Base-by-base conservation (phyloP, 2,888 invertebrate genomes). In the Drosophila rellima region DNA sequence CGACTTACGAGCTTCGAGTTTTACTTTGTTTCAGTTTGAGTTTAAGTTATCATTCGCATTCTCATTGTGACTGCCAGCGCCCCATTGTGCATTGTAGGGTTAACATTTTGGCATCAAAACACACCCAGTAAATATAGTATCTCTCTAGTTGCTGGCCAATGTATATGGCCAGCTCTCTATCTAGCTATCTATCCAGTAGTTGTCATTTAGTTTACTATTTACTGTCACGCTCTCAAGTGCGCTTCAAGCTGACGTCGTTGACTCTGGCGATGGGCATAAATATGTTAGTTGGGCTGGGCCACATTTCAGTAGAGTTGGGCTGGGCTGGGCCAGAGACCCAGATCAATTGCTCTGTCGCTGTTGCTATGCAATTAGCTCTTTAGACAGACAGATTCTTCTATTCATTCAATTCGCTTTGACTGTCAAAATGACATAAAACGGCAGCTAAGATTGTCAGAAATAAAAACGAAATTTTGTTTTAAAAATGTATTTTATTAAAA, bases 141-240 rank as follows among this genome's bases (percentile, higher is more conserved):
- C 20, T 60, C 7, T 60, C 35, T 42, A 39, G 76, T 72, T 54
- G 57, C 63, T 42, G 35, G 13, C 42, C 20, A 20, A 13, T 18
- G 17, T 17, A 42, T 42, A 11, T 47, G 13, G 2, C 18, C 18
- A 48, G 50, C 61, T 60, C 65, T 55, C 70, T 50, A 78, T 66
- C 70, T 74, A 83, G 70, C 82, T 85, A 82, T 77, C 70, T 44
- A 52, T 52, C 33, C 70, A 81, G 84, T 88, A 84, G 79, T 87
- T 84, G 86, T 84, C 89, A 84, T 88, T 88, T 87, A 76, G 87
- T 66, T 85, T 79, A 82, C 77, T 88, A 83, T 82, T 86, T 89
- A 88, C 88, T 89, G 90, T 89, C 87, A 89, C 82, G 90, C 86
- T 88, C 83, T 78, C 74, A 74, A 76, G 69, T 75, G 78, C 69